These are phyloP conservation scores for Odocoileus virginianus DNA, from an alignment of 2,113 vertebrate genomes.

Conservation along the genomic window DNA sequence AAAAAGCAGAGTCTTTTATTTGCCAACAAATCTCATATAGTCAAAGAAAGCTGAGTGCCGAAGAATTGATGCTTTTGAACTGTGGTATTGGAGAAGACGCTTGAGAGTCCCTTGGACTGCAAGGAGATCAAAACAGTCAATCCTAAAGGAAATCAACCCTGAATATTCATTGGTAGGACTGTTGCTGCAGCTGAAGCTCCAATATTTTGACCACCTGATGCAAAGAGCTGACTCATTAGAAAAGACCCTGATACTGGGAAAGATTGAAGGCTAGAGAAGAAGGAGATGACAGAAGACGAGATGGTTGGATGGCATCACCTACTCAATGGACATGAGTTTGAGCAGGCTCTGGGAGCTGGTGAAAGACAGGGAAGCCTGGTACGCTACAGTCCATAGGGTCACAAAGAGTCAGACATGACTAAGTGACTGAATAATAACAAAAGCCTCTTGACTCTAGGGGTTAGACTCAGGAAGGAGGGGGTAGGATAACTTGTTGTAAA, in stretches of 20 bases:
- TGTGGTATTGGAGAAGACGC: neutral
- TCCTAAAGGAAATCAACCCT: neutral
- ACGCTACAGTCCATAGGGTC: no score
- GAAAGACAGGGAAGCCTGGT: no score
- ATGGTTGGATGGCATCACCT: neutral
- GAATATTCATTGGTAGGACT: neutral
- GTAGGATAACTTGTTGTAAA: neutral
- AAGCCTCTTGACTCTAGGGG: neutral
- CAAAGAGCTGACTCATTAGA: neutral
- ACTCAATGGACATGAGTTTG: neutral
- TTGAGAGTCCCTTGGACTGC: neutral
- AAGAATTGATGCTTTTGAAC: neutral
- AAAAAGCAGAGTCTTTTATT: neutral
- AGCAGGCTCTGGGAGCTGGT: neutral
- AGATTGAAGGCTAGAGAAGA: neutral
- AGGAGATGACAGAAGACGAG: neutral
- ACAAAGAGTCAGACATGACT: no score
- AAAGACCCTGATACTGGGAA: neutral
- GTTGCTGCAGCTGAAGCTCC: neutral
- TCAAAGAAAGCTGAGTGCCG: neutral
- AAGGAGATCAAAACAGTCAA: neutral
- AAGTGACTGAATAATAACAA: no score
- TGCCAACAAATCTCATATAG: neutral
- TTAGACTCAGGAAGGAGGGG: neutral
- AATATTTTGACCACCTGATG: neutral